Evolutionary conservation across 2,797 vertebrate species (phyloP), one percentile per base, ranked within the genome.

Genomic region (Crenichthys baileyi): DNA sequence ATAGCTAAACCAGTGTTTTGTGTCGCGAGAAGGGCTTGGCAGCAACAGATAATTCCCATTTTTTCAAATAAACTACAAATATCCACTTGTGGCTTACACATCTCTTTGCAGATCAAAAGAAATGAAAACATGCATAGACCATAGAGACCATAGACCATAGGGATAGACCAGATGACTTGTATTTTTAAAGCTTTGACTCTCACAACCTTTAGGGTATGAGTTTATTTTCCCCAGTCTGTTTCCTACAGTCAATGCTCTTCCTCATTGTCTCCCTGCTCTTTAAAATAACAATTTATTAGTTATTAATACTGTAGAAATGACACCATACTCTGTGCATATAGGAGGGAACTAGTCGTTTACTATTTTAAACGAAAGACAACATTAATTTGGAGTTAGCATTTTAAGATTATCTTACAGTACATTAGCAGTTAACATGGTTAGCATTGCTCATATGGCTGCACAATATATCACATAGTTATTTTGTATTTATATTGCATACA

Each of bases 1-100:
- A 81, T 41, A 12, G 77, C 84, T 41, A 56, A 87, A 92, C 83
- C 78, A 81, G 90, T 83, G 77, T 79, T 70, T 72, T 61, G 29
- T 22, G 76, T 81, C 55, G 50, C 20, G 1, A 48, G 24, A 18
- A 63, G 36, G 76, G 76, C 50, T 80, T 3, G 0, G n/a, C 3
- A 0, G 18, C 82, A 77, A 3, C 55, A 76, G 31, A 60, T 55
- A 84, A 84, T 73, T 77, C 76, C 70, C 41, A 76, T 70, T 79
- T 75, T 83, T 70, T 87, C 36, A 60, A 70, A 48, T 5, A 2
- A 46, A 87, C 4, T 50, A 87, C 79, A 86, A 82, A 88, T 31
- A 77, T 58, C 41, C 26, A 81, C 50, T 79, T 79, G 83, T 58
- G 76, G 51, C 67, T 79, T 79, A 79, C 80, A 86, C 20, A 50